phyloP scores from a whole-genome alignment of 1,140 invertebrate genomes.

The Drosophila sucinea region DNA sequence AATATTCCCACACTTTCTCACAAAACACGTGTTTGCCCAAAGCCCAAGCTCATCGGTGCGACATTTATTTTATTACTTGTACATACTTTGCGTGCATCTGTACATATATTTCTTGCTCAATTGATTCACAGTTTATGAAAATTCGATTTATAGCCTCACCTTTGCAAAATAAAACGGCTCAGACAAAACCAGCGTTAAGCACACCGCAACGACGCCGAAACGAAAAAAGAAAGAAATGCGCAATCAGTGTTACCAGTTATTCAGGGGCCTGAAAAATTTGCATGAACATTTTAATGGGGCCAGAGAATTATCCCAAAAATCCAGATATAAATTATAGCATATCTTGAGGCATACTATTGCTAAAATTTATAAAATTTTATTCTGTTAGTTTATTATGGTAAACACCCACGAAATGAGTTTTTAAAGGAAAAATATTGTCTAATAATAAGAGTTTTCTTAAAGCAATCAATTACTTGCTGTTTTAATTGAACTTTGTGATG shows the following conservation, averaged over 20 bases:
- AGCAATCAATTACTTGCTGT: too few species aligned
- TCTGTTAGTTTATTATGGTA: too few species aligned
- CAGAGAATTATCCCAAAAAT: too few species aligned
- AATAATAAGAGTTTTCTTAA: too few species aligned
- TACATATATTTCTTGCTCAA: neutral
- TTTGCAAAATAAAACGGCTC: neutral
- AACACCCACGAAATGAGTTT: too few species aligned
- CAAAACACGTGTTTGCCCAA: conserved; percentile 7
- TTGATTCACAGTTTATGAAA: neutral
- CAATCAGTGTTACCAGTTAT: neutral
- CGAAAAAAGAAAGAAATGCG: conserved; percentile 15
- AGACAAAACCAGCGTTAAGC: conserved; percentile 17
- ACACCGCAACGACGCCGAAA: conserved; percentile 37
- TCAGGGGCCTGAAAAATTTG: too few species aligned
- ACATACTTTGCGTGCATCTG: neutral
- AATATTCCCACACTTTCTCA: conserved; percentile 7
- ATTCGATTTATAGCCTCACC: neutral
- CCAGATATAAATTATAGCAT: too few species aligned
- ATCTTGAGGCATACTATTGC: too few species aligned
- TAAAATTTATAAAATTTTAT: too few species aligned
- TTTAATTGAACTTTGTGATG: too few species aligned
- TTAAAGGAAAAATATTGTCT: too few species aligned
- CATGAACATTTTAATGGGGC: too few species aligned
- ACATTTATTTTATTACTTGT: neutral
- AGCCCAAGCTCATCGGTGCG: neutral